Base-by-base conservation (phyloP, 92 coral and sea anemone genomes). In the Bergia puertoricense region DNA sequence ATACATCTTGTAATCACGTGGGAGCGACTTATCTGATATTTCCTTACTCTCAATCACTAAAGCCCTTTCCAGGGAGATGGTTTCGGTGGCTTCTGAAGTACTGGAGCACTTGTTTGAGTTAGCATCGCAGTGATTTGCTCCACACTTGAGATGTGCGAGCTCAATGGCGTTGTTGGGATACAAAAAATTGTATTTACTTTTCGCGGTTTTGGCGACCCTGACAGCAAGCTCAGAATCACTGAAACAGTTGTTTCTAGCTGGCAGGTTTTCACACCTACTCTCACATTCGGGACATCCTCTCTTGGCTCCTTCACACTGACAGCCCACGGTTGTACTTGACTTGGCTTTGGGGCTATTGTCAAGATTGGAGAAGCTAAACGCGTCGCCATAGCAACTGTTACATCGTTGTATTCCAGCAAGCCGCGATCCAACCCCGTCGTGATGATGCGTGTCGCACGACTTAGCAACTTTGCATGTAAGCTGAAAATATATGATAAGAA, bases 221-320 rank as follows among this genome's bases (percentile, higher is more conserved):
- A 72, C 78, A 3, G 81, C 76, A 50, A 93, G 93, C 66, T 91
- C 90, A 10, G 94, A 69, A 69, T 93, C 95, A 75, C 94, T 93
- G 18, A 67, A 89, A 40, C 92, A 88, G 85, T 93, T 92, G 80
- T 73, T 77, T 69, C 76, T 79, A 23, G 76, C 84, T 39, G 56
- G 44, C 65, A 89, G n/a, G 13, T 74, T 75, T 41, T 81, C 86
- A 20, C 37, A 36, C 14, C 79, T 42, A 30, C 56, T 48, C 68
- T 0, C 13, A 6, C 8, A 22, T 37, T 50, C 46, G 8, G 87
- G 48, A 68, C 68, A 45, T 10, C 66, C 38, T 2, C 79, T 23
- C 23, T 46, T 30, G 16, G 50, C 46, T 45, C 2, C 71, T 45
- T n/a, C 38, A 38, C 66, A 44, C 36, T 77, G 10, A 36, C 69